A percentile compares a stretch with the other conserved stretches of the same genome.
These are phyloP conservation scores for Manduca sexta DNA, from an alignment of 1,140 invertebrate species.

Conservation along the genomic window DNA sequence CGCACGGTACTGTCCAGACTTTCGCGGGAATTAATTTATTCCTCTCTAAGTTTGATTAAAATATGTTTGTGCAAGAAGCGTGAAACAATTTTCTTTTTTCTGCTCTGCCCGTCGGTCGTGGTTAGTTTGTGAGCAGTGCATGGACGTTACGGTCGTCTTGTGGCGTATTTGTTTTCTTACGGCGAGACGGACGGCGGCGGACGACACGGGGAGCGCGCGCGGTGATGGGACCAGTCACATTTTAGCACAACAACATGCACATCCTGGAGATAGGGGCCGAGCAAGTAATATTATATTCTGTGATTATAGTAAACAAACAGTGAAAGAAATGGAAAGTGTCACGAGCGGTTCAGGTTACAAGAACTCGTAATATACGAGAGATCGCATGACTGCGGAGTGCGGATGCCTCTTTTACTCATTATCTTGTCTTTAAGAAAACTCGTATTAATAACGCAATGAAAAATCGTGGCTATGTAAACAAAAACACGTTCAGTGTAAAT, in stretches of 20 bases:
- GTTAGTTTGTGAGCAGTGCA: slow-evolving; percentile 46
- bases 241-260: slow-evolving; percentile 50
- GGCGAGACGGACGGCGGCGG: slow-evolving; percentile 17
- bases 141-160: slow-evolving; percentile 39
- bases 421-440: too few species aligned
- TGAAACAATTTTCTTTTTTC: slow-evolving; percentile 69
- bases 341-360: background rate
- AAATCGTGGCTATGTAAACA: too few species aligned
- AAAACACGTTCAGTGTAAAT: too few species aligned
- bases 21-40: slow-evolving; percentile 64
- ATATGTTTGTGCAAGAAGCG: slow-evolving; percentile 61
- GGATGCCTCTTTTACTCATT: too few species aligned
- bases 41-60: slow-evolving; percentile 56
- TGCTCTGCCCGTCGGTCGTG: slow-evolving; percentile 24
- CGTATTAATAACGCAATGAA: too few species aligned
- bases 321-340: slow-evolving; percentile 17
- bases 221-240: slow-evolving; percentile 36
- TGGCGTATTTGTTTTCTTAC: slow-evolving; percentile 17
- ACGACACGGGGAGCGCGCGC: slow-evolving; percentile 14
- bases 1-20: slow-evolving; percentile 44
- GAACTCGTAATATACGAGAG: too few species aligned
- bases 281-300: slow-evolving; percentile 46
- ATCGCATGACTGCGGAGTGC: too few species aligned
- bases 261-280: slow-evolving; percentile 63
- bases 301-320: slow-evolving; percentile 25